These are phyloP conservation scores for Nibea coibor DNA, from an alignment of 2,113 vertebrate species.

Conservation along the genomic window DNA sequence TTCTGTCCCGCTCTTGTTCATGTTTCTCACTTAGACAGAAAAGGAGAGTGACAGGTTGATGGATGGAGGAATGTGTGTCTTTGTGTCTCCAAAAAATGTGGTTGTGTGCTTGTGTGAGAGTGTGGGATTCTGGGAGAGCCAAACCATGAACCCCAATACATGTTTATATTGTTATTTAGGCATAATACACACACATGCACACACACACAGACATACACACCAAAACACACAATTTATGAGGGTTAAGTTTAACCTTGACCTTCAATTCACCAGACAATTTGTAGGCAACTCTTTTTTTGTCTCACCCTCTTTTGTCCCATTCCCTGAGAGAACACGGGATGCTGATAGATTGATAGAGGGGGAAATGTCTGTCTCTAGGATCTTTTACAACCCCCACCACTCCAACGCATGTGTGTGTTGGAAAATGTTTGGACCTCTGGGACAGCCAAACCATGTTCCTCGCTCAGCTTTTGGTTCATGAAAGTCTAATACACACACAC, in stretches of 20 bases:
- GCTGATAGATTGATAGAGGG: conserved; percentile 43
- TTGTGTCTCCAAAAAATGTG: not conserved
- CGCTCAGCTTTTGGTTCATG: conserved; percentile 31
- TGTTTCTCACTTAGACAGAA: conserved; percentile 10
- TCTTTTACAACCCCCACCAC: conserved; percentile 22
- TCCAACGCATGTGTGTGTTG: conserved; percentile 24
- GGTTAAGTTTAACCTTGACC: conserved; percentile 37
- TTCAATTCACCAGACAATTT: conserved; percentile 50
- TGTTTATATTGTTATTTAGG: conserved; percentile 21
- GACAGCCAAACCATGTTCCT: conserved; percentile 45
- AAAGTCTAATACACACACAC: conserved; percentile 2
- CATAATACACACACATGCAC: not conserved
- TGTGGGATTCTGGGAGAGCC: conserved; percentile 4
- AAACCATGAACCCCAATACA: conserved; percentile 8
- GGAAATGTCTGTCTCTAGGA: conserved; percentile 12
- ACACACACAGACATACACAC: conserved; percentile 4
- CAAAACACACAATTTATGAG: conserved; percentile 17
- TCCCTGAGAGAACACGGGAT: conserved; percentile 2
- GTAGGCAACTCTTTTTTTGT: conserved; percentile 2
- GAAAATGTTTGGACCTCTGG: conserved; percentile 22
- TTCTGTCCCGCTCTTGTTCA: not conserved
- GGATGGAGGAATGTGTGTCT: conserved; percentile 14
- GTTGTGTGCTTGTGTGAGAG: not conserved
- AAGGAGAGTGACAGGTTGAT: conserved; percentile 11
- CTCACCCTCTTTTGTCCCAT: conserved; percentile 14